A percentile compares a stretch with the other conserved stretches of the same genome.
Conservation (phyloP, 2,113 vertebrate species). For the Columbina picui region DNA sequence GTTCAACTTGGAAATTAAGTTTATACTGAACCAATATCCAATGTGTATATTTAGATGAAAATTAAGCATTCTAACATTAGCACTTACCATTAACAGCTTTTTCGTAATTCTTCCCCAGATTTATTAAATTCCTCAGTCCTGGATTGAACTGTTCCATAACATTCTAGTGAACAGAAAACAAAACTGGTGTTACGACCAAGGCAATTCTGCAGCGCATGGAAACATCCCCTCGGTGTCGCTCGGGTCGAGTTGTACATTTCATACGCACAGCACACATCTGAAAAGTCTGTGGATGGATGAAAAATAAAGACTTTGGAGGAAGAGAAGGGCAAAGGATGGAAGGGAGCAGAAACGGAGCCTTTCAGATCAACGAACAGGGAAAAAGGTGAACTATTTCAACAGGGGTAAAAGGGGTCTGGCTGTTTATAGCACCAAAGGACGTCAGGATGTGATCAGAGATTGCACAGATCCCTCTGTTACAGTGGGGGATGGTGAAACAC, state of each 20-base stretch:
- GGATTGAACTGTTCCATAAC: conserved; percentile 99
- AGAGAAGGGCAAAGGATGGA: background rate
- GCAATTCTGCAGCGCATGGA: background rate
- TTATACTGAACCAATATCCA: background rate
- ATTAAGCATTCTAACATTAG: background rate
- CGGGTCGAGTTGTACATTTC: background rate
- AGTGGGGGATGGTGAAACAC: background rate
- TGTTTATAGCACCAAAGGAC: background rate
- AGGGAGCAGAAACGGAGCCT: background rate
- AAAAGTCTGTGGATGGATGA: background rate
- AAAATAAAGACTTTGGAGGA: background rate
- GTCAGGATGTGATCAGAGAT: background rate
- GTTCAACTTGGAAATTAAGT: background rate
- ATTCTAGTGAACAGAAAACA: conserved; percentile 81
- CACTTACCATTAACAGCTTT: conserved; percentile 93
- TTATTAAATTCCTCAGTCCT: conserved; percentile 92
- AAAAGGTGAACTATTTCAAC: background rate
- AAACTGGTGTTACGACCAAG: background rate
- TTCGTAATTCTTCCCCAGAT: conserved; percentile 95
- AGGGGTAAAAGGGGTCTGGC: background rate
- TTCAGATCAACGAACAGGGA: background rate
- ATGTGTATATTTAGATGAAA: background rate
- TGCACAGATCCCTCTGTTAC: background rate
- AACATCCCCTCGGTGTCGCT: background rate
- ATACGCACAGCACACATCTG: background rate